These are phyloP conservation scores for Galerucella nymphaeae DNA, from an alignment of 2,888 invertebrate species.

Conservation along the genomic window DNA sequence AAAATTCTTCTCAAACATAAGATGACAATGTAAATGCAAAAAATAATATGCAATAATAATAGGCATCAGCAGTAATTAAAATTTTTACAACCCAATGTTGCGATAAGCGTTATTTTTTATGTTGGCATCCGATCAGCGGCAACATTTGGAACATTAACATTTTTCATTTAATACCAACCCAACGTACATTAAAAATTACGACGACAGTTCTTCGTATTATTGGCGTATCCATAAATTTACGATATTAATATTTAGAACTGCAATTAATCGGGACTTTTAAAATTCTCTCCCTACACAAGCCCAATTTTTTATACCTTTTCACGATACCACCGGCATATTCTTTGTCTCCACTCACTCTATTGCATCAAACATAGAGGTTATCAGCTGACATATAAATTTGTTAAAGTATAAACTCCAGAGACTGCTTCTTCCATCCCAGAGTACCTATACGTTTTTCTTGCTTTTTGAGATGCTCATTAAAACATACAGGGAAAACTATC, in stretches of 20 bases:
- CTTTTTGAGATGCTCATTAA: no score
- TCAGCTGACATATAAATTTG: no score
- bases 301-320: not conserved
- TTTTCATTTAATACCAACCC: constrained; percentile 59
- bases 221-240: constrained; percentile 59
- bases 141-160: constrained; percentile 53
- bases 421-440: no score
- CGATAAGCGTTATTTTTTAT: constrained; percentile 59
- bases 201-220: constrained; percentile 59
- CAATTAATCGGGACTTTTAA: constrained; percentile 56
- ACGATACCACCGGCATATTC: not conserved
- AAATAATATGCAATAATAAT: constrained; percentile 46
- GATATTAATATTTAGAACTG: constrained; percentile 59
- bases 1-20: constrained; percentile 4
- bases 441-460: no score
- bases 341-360: no score
- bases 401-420: no score
- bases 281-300: not conserved
- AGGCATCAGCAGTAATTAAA: constrained; percentile 56
- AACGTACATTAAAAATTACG: constrained; percentile 57
- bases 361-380: no score
- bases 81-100: constrained; percentile 58
- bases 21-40: constrained; percentile 44
- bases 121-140: constrained; percentile 49
- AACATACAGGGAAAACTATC: no score